phyloP scores from a whole-genome alignment of 2,113 vertebrate genomes.

The Chloroceryle aenea region DNA sequence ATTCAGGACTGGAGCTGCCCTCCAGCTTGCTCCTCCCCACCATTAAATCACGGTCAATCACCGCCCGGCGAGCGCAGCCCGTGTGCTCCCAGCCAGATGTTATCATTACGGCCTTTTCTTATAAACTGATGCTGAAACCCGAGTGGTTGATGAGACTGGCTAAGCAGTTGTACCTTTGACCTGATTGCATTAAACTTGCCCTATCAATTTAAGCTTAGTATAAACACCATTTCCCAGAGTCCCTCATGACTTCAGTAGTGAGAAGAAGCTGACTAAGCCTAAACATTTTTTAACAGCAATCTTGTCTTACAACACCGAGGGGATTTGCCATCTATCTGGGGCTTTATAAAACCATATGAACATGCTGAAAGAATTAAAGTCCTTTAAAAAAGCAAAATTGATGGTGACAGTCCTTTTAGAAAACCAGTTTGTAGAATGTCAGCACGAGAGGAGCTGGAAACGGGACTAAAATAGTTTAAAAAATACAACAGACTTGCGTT shows the following conservation, averaged over 20 bases:
- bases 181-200: slow-evolving; percentile 86
- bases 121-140: slow-evolving; percentile 85
- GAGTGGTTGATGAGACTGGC: slow-evolving; percentile 88
- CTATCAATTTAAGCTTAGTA: slow-evolving; percentile 88
- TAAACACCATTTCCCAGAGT: slow-evolving; percentile 87
- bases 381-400: slow-evolving; percentile 82
- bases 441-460: slow-evolving; percentile 48
- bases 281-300: slow-evolving; percentile 88
- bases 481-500: slow-evolving; percentile 43
- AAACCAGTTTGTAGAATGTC: slow-evolving; percentile 72
- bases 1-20: slow-evolving; percentile 76
- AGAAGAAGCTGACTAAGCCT: slow-evolving; percentile 86
- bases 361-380: slow-evolving; percentile 88
- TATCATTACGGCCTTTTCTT: slow-evolving; percentile 82
- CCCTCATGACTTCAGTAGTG: slow-evolving; percentile 81
- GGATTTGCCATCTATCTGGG: slow-evolving; percentile 83
- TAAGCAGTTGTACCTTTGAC: slow-evolving; percentile 91
- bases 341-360: slow-evolving; percentile 86
- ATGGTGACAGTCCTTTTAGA: slow-evolving; percentile 83
- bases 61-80: slow-evolving; percentile 68
- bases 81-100: slow-evolving; percentile 83
- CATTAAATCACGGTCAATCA: slow-evolving; percentile 85
- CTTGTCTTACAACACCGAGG: slow-evolving; percentile 89
- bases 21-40: slow-evolving; percentile 70
- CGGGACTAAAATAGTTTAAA: slow-evolving; percentile 30